Conservation (phyloP, 2,888 invertebrate genomes). For the Phyllotreta cruciferae region DNA sequence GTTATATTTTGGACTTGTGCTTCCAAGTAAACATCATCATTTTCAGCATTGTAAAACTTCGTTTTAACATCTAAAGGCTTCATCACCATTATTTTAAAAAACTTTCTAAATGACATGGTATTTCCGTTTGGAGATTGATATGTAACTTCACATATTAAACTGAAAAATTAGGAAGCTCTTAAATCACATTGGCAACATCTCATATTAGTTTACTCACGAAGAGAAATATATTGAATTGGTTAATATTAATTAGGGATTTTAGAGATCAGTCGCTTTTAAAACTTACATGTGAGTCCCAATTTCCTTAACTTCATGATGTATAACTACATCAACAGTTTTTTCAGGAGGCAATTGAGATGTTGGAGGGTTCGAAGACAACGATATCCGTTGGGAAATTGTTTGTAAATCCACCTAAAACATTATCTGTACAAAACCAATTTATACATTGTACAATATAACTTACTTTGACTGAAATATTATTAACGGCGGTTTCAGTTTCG, state of each 20-base stretch:
- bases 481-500: constrained; percentile 84
- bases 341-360: constrained; percentile 73
- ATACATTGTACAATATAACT: constrained; percentile 37
- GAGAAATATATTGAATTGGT: neutral
- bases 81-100: constrained; percentile 97
- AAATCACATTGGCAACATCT: constrained; percentile 3
- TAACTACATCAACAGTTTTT: constrained; percentile 91
- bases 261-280: too few species aligned
- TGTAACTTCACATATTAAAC: constrained; percentile 94
- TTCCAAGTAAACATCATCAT: constrained; percentile 77
- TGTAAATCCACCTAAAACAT: constrained; percentile 85
- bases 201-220: neutral
- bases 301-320: constrained; percentile 99
- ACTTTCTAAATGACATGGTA: constrained; percentile 89
- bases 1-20: constrained; percentile 92
- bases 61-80: constrained; percentile 99
- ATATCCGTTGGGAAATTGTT: constrained; percentile 87
- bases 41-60: constrained; percentile 95
- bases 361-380: constrained; percentile 73
- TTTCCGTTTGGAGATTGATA: constrained; percentile 81
- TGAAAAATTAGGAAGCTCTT: constrained; percentile 56
- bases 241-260: too few species aligned
- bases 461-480: constrained; percentile 84
- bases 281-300: constrained; percentile 94
- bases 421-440: neutral